Percentiles rank a stretch among this genome's conserved stretches.
phyloP scores from a whole-genome alignment of 2,797 vertebrate genomes.

The Bradypodion ventrale region DNA sequence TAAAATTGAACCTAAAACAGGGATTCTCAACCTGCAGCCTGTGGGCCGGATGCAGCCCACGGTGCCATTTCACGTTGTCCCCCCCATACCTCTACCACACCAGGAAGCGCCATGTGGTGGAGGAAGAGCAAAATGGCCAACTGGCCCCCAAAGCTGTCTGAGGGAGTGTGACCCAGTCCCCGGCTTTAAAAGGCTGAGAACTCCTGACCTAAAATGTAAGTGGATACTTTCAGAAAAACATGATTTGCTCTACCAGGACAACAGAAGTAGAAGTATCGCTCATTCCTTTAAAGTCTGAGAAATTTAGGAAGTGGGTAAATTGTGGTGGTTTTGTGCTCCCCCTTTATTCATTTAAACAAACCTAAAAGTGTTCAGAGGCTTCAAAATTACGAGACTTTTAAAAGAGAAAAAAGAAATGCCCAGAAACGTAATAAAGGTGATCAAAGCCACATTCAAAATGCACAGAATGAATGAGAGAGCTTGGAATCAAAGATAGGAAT shows the following conservation, averaged over 20 bases:
- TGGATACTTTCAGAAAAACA: neutral
- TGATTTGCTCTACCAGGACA: neutral
- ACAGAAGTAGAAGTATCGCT: neutral
- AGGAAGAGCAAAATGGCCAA: no score
- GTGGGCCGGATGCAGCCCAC: no score
- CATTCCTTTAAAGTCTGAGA: neutral
- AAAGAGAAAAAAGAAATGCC: neutral
- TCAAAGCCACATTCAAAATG: neutral
- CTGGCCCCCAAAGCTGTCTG: no score
- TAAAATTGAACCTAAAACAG: neutral
- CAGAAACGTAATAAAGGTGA: neutral
- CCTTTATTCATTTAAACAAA: neutral
- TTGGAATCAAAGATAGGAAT: neutral
- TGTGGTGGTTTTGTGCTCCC: neutral
- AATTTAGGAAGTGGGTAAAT: neutral
- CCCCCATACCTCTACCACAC: no score
- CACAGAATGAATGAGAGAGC: conserved; percentile 3
- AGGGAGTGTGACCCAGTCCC: no score
- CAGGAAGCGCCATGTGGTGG: no score
- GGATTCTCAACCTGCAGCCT: no score
- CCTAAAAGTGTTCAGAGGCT: neutral
- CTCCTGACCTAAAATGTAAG: neutral
- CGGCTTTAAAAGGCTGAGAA: no score
- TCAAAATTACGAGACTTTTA: neutral
- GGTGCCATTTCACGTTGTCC: no score